Evolutionary conservation across 2,888 invertebrate species (phyloP).

Genomic region (Arrhopalites spinosus): DNA sequence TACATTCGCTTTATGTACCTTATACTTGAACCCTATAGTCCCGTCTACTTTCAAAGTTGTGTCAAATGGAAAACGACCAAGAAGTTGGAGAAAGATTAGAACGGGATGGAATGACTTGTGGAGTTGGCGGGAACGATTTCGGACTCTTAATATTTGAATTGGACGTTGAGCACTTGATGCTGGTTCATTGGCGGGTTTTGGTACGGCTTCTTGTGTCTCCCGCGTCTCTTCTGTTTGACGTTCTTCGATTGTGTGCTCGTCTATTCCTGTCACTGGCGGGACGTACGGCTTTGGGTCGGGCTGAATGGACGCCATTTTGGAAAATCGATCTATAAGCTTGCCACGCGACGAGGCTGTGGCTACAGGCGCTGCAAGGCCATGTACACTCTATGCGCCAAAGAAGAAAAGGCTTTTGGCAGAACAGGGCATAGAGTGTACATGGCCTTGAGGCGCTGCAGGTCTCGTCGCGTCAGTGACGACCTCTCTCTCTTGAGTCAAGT

Average conservation of each 20-base stretch:
- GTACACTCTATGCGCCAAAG: no score
- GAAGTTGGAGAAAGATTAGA: slow-evolving; percentile 13
- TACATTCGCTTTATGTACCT: neutral
- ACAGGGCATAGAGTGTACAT: no score
- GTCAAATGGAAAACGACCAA: slow-evolving; percentile 34
- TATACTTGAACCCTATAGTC: neutral
- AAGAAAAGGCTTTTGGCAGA: no score
- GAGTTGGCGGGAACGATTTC: slow-evolving; percentile 8
- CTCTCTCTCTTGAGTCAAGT: no score
- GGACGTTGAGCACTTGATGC: neutral
- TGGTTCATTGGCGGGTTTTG: neutral
- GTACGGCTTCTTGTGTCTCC: neutral
- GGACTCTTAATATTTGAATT: neutral
- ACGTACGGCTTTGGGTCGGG: no score
- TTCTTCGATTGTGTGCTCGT: neutral
- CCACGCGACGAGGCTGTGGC: no score
- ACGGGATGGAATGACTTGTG: slow-evolving; percentile 30
- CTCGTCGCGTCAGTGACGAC: no score
- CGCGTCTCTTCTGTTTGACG: neutral
- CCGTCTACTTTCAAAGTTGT: slow-evolving; percentile 13
- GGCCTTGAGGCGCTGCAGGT: no score
- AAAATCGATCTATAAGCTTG: no score
- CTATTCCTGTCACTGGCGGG: neutral
- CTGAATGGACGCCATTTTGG: no score
- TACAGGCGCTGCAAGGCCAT: no score